These are phyloP conservation scores for Sinocyclocheilus anophthalmus DNA, from an alignment of 2,113 vertebrate genomes.

Conservation along the genomic window DNA sequence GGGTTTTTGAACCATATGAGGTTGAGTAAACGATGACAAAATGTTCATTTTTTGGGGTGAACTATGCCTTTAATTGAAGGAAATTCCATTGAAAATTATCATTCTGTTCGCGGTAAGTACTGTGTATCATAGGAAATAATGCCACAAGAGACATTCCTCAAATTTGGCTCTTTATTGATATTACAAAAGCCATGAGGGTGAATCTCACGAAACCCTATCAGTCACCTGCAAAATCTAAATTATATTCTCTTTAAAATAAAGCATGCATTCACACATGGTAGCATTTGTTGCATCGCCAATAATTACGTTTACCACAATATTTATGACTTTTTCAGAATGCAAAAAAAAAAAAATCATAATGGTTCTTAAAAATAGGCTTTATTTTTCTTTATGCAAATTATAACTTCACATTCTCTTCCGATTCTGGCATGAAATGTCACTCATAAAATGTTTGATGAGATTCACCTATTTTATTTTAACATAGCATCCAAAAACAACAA, in stretches of 20 bases:
- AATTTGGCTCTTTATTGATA: constrained; percentile 44
- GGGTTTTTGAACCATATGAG: too few species aligned
- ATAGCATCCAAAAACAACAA: neutral
- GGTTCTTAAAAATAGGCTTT: neutral
- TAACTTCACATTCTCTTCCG: neutral
- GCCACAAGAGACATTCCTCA: neutral
- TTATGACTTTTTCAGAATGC: neutral
- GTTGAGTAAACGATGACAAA: too few species aligned
- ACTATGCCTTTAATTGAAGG: too few species aligned
- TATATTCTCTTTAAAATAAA: neutral
- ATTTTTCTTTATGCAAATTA: neutral
- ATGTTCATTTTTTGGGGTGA: too few species aligned
- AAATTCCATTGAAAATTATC: neutral
- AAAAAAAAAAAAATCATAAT: neutral
- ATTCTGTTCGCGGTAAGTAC: neutral
- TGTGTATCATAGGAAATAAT: neutral
- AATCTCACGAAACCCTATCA: neutral
- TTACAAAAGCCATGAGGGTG: constrained; percentile 35
- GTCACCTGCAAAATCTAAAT: neutral
- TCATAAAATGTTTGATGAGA: neutral
- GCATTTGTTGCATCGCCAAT: neutral
- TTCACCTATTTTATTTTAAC: neutral
- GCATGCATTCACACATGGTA: neutral
- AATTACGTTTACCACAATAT: neutral
- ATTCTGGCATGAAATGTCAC: neutral